Percentiles rank a stretch among this genome's conserved stretches.
These are phyloP conservation scores for Drosophila parabipectinata DNA, from an alignment of 1,140 invertebrate species.

Conservation along the genomic window DNA sequence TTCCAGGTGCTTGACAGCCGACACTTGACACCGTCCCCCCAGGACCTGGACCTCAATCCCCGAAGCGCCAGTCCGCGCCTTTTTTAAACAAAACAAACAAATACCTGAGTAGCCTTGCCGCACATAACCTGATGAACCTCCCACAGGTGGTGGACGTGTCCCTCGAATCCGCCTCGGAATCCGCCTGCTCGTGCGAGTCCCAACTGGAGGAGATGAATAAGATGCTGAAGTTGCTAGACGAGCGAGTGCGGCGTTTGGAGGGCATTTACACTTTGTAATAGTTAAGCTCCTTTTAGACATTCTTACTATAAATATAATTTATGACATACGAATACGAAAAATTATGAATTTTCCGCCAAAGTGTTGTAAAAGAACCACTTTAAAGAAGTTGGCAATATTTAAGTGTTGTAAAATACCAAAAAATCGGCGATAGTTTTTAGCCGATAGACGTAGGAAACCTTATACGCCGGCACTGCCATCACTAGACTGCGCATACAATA, in stretches of 20 bases:
- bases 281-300: background rate
- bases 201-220: slow-evolving; percentile 55
- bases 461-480: slow-evolving; percentile 8
- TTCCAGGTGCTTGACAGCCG: slow-evolving; percentile 80
- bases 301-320: background rate
- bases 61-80: slow-evolving; percentile 16
- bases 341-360: background rate
- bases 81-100: slow-evolving; percentile 23
- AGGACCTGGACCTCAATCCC: slow-evolving; percentile 18
- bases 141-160: slow-evolving; percentile 69
- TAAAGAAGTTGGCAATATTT: background rate
- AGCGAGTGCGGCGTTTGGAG: slow-evolving; percentile 59
- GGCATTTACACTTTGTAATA: slow-evolving; percentile 39
- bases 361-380: background rate
- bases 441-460: background rate
- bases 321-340: background rate
- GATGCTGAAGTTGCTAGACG: slow-evolving; percentile 39
- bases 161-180: slow-evolving; percentile 55
- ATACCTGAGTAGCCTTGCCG: slow-evolving; percentile 18
- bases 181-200: slow-evolving; percentile 40
- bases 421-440: background rate
- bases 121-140: slow-evolving; percentile 53
- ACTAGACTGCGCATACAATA: background rate
- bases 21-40: slow-evolving; percentile 44
- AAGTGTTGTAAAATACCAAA: too few species aligned